Evolutionary conservation across 1,140 invertebrate species (phyloP).

Genomic region (Battus philenor): DNA sequence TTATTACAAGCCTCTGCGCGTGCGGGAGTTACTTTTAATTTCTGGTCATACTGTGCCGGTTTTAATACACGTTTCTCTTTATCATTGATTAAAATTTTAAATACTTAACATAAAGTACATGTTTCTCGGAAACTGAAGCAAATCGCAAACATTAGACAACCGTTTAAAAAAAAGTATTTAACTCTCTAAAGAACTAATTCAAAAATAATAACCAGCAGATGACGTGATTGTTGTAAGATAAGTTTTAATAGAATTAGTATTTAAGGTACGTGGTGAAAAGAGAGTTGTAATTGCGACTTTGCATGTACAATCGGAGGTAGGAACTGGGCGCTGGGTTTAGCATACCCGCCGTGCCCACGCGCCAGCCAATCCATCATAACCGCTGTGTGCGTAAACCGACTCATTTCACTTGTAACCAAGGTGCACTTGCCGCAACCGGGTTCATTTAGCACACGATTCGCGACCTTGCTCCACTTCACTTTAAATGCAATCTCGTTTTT

Average conservation of each 20-base stretch:
- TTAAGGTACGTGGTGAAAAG: background rate
- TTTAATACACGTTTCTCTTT: no score
- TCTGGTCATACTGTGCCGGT: no score
- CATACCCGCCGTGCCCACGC: constrained; percentile 62
- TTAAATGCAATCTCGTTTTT: constrained; percentile 21
- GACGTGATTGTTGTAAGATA: background rate
- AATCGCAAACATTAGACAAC: no score
- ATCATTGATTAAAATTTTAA: no score
- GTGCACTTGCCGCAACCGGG: constrained; percentile 27
- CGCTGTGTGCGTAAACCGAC: constrained; percentile 51
- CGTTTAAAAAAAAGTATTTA: no score
- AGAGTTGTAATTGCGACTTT: constrained; percentile 6
- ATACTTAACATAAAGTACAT: no score
- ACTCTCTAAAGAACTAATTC: background rate
- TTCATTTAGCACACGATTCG: constrained; percentile 17
- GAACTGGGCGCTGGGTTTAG: constrained; percentile 47
- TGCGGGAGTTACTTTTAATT: no score
- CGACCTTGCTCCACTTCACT: constrained; percentile 23
- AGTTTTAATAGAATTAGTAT: no score
- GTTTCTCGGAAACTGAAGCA: no score
- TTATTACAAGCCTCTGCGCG: no score
- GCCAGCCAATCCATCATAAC: constrained; percentile 53
- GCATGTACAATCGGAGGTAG: constrained; percentile 42
- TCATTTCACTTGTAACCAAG: constrained; percentile 33
- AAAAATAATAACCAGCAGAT: background rate